phyloP scores from a whole-genome alignment of 2,888 invertebrate species.

The Erannis defoliaria region DNA sequence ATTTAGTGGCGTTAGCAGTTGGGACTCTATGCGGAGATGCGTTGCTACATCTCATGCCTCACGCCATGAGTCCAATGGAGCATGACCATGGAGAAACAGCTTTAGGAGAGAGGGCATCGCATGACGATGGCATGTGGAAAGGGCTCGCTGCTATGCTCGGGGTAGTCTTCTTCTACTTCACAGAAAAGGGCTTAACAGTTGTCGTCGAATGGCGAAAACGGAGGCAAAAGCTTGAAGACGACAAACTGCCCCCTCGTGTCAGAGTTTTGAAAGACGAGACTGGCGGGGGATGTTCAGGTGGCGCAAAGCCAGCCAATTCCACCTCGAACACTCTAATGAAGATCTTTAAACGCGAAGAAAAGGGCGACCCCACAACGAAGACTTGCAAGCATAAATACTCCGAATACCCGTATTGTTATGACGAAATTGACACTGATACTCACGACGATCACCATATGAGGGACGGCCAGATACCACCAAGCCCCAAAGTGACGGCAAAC shows the following conservation, averaged over 20 bases:
- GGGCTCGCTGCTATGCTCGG: slow-evolving; percentile 94
- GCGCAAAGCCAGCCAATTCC: slow-evolving; percentile 75
- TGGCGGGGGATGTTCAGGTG: slow-evolving; percentile 73
- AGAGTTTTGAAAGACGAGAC: slow-evolving; percentile 91
- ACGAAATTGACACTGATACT: slow-evolving; percentile 92
- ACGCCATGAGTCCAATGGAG: slow-evolving; percentile 87
- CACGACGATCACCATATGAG: slow-evolving; percentile 88
- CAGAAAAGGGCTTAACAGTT: slow-evolving; percentile 93
- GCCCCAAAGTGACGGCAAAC: slow-evolving; percentile 68
- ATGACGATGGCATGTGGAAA: slow-evolving; percentile 93
- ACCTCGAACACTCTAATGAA: slow-evolving; percentile 76
- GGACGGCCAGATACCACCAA: slow-evolving; percentile 75
- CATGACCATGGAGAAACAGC: slow-evolving; percentile 54
- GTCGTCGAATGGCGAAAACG: slow-evolving; percentile 93
- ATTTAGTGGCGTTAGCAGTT: slow-evolving; percentile 96
- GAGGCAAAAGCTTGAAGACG: slow-evolving; percentile 89
- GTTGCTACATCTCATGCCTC: slow-evolving; percentile 95
- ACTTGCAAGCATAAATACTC: slow-evolving; percentile 95
- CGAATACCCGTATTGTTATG: slow-evolving; percentile 95
- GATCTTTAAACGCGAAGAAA: slow-evolving; percentile 77
- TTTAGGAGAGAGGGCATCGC: slow-evolving; percentile 62
- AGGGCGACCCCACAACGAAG: slow-evolving; percentile 85
- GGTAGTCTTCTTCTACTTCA: slow-evolving; percentile 95
- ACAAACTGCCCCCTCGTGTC: slow-evolving; percentile 88
- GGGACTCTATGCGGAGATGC: slow-evolving; percentile 97